Evolutionary conservation across 2,797 vertebrate species (phyloP), one percentile per base, ranked within the genome.

Genomic region (Gymnodraco acuticeps): DNA sequence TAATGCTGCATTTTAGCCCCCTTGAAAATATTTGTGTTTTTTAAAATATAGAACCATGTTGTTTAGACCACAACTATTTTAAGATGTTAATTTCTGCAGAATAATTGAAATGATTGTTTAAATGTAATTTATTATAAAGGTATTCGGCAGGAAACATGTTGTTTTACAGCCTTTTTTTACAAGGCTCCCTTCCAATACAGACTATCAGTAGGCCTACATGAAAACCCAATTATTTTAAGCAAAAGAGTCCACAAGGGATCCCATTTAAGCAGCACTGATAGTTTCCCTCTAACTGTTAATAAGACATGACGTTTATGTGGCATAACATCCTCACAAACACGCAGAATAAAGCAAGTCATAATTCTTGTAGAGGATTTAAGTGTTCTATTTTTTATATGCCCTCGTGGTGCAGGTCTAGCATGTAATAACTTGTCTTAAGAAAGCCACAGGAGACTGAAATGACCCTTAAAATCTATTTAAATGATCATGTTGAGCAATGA

Each of bases 381-480:
- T 60, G 41, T 38, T 38, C 8, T 38, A 38, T 23, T 50, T 64
- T 27, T 14, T 3, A 15, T 38, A 14, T 15, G 10, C 14, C 33
- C 33, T 23, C 43, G 38, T 50, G 16, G 58, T 15, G 20, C 60
- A n/a, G 14, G 11, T 20, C 56, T 51, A 13, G 19, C 16, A 11
- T 61, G 68, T 23, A 55, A n/a, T 54, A 16, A n/a, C 46, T 68
- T 65, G 19, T 61, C 59, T 11, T 20, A 2, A 42, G 3, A 69
- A 23, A 14, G 19, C 42, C 48, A 20, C 16, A 56, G 15, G n/a
- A 31, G 3, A 31, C n/a, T 11, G 1, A 70, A 76, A 43, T 0
- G 9, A 67, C 43, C 31, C 33, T 23, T 73, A 31, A 73, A 75
- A 56, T 68, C 5, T 14, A 58, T 77, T 51, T n/a, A n/a, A 71